Conservation (phyloP, 2,113 vertebrate species). For the Tychaedon coryphoeus region DNA sequence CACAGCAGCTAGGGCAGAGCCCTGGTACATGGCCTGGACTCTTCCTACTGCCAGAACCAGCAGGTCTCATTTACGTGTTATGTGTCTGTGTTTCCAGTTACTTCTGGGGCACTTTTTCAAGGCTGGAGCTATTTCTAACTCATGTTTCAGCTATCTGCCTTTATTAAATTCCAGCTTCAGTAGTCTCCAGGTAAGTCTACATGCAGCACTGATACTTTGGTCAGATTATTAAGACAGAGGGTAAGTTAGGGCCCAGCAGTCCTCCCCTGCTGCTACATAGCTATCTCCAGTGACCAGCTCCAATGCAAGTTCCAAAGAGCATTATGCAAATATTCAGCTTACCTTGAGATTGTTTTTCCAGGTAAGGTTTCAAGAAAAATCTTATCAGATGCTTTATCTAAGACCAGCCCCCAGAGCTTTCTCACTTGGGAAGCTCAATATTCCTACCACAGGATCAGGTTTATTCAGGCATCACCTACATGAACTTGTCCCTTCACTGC, state of each 20-base stretch:
- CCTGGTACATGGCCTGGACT: not conserved
- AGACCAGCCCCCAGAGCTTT: not conserved
- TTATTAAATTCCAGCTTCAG: not conserved
- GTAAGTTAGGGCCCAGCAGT: not conserved
- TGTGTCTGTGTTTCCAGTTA: not conserved
- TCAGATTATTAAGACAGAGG: not conserved
- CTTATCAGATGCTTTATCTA: constrained; percentile 37
- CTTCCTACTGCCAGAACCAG: not conserved
- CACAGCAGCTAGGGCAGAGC: not conserved
- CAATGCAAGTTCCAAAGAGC: not conserved
- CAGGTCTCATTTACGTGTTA: not conserved
- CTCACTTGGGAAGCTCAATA: not conserved
- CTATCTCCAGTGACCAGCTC: not conserved
- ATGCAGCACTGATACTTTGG: not conserved
- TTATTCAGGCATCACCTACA: not conserved
- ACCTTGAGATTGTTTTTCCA: constrained; percentile 28
- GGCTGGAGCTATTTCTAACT: not conserved
- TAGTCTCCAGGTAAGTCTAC: not conserved
- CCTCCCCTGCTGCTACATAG: not conserved
- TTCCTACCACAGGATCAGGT: constrained; percentile 22
- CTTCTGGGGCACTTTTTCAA: not conserved
- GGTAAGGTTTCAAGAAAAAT: constrained; percentile 62
- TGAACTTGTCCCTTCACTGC: not conserved
- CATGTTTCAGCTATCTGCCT: not conserved
- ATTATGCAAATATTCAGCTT: constrained; percentile 23